phyloP scores from a whole-genome alignment of 2,888 invertebrate genomes.

The Spialia ferax region DNA sequence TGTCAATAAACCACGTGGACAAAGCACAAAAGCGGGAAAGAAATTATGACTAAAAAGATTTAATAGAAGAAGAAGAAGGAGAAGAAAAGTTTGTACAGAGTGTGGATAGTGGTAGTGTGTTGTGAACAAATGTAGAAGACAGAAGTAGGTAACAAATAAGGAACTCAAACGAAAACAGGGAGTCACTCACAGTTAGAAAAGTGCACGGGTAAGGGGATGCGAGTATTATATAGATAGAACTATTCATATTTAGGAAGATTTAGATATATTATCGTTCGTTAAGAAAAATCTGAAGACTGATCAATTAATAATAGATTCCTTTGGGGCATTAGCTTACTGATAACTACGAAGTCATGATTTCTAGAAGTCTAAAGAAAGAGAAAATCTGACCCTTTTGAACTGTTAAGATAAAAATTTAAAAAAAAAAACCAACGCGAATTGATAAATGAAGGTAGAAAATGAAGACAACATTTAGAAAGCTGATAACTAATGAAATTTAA shows the following conservation, averaged over 20 bases:
- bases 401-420: conserved; percentile 16
- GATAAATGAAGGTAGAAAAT: conserved; percentile 13
- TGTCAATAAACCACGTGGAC: conserved; percentile 76
- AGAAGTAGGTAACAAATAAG: conserved; percentile 72
- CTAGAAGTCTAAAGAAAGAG: conserved; percentile 10
- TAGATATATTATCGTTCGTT: conserved; percentile 76
- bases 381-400: conserved; percentile 16
- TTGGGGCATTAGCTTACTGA: conserved; percentile 14
- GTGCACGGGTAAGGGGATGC: conserved; percentile 83
- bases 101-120: conserved; percentile 82
- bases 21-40: conserved; percentile 82
- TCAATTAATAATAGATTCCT: conserved; percentile 59
- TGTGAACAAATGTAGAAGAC: conserved; percentile 72
- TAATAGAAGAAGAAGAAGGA: conserved; percentile 63
- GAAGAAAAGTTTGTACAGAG: conserved; percentile 72
- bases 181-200: conserved; percentile 81
- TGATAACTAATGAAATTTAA: not conserved
- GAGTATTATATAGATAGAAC: conserved; percentile 82
- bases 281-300: conserved; percentile 75
- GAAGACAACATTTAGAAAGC: conserved; percentile 6
- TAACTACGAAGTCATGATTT: conserved; percentile 29
- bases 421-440: conserved; percentile 1
- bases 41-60: conserved; percentile 64
- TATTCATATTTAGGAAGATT: conserved; percentile 78
- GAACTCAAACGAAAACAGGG: conserved; percentile 76